Base-by-base conservation (phyloP, 2,113 vertebrate genomes). In the Pagrus major region DNA sequence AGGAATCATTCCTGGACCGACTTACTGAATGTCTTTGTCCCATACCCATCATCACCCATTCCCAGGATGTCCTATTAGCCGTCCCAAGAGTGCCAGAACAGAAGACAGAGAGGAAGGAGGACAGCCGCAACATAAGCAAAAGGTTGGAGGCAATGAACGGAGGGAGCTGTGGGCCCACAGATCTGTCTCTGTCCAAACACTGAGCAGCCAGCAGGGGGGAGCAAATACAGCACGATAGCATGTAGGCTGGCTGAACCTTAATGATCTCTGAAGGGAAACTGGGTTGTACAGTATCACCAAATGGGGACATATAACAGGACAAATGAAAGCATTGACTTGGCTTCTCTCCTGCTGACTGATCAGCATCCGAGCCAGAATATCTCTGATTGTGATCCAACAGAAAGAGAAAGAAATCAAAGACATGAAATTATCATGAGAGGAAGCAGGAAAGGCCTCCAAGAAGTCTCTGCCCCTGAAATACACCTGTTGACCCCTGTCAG, bases 1-100 rank as follows among this genome's bases (percentile, higher is more conserved):
- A 94, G 95, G 94, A 96, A 95, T 93, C 95, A 96, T 96, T 97
- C 95, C 96, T 96, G 93, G 41, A 96, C 78, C 93, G 95, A 99
- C 98, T 99, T 99, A 99, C 98, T 99, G 96, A 97, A 97, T 92
- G 96, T 97, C 95, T 99, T 99, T 96, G 98, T 97, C 96, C 97
- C 97, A 97, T 98, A 99, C 96, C 97, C 97, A 96, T 99, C 98
- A 96, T 99, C 98, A 97, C 97, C 96, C 96, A 98, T 95, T 94
- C 97, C 97, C 94, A 97, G 96, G 97, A 97, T 96, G 96, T 99
- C 98, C 98, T 99, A 96, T 94, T 80, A 94, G 95, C 94, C 96
- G 94, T 97, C 95, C 96, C 96, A 92, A 96, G 96, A 92, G 89
- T 96, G 95, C 95, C 95, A 94, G 94, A 96, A 94, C 89, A 96